Evolutionary conservation across 1,140 invertebrate genomes (phyloP).

Genomic region (Drosophila melanogaster): Release_6_plus_ISO1_MT NT_033777.3:8790001-8790500

Average conservation of each 20-base stretch:
- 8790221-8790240: constrained; percentile 1
- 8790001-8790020: constrained; percentile 16
- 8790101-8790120: not conserved
- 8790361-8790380: constrained; percentile 26
- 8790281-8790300: constrained; percentile 20
- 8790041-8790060: constrained; percentile 1
- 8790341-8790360: constrained; percentile 35
- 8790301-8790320: constrained; percentile 4
- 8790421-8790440: constrained; percentile 13
- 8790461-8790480: not conserved
- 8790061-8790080: too few relatives aligned
- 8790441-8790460: constrained; percentile 27
- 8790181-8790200: too few relatives aligned
- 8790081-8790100: not conserved
- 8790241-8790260: constrained; percentile 21
- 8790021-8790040: constrained; percentile 18
- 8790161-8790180: too few relatives aligned
- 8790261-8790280: constrained; percentile 6
- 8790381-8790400: constrained; percentile 34
- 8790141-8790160: not conserved
- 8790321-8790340: constrained; percentile 20
- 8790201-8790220: not conserved
- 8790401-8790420: constrained; percentile 21
- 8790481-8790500: constrained; percentile 13
- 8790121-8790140: not conserved